Evolutionary conservation across 2,113 vertebrate species (phyloP), one percentile per base, ranked within the genome.

Genomic region (Serinus canaria): DNA sequence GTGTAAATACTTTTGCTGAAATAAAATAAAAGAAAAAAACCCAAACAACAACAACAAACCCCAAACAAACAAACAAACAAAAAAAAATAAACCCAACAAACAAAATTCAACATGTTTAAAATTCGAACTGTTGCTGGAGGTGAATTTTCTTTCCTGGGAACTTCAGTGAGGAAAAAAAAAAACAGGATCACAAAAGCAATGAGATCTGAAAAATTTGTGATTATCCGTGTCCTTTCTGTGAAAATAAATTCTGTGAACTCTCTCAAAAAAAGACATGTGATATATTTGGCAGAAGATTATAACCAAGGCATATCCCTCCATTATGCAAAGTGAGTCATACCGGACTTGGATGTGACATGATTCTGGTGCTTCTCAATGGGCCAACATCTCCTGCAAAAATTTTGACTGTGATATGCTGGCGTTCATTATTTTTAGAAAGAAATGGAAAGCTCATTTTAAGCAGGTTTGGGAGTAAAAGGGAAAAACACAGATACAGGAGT

Each of bases 401-500:
- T 90, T 96, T 83, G 84, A 44, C 90, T 92, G 58, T 92, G 37
- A 83, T 91, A 66, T 94, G 62, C 30, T 53, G 39, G 52, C 74
- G 15, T 47, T 91, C 16, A 43, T 49, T 49, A 94, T 96, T 96
- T 92, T 95, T 91, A 63, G 4, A 74, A 90, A 43, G 83, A 95
- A 95, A 88, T n/a, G 3, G 25, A 84, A 69, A 87, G 56, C 46
- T 94, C 24, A 66, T 89, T 82, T 95, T 63, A 76, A 88, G 47
- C 43, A 90, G 94, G 25, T 94, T 96, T 94, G n/a, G 47, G 43
- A 95, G 53, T 53, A 90, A 95, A 89, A 63, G 22, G 35, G 46
- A 50, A 82, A 89, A 93, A 89, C 85, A 95, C 15, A 95, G 91
- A 94, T 93, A 62, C 47, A 95, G 56, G 76, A 73, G 33, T 66